A percentile compares a stretch with the other conserved stretches of the same genome.
Conservation (phyloP, 2,113 vertebrate genomes). For the Podocnemis expansa region DNA sequence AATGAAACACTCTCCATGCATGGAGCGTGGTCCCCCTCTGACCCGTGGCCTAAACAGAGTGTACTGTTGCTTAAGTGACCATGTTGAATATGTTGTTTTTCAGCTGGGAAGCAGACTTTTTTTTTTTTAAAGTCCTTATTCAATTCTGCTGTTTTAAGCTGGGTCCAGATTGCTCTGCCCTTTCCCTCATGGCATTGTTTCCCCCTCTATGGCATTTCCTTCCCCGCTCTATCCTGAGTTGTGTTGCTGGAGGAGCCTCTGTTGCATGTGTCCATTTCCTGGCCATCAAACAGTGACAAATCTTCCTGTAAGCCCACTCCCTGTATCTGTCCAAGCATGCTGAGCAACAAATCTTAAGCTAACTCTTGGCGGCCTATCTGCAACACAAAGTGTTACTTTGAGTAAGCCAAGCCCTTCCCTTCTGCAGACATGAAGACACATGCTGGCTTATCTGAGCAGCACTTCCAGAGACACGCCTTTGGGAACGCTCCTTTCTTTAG, state of each 20-base stretch:
- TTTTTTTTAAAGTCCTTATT: background rate
- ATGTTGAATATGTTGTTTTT: background rate
- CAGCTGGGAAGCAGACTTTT: background rate
- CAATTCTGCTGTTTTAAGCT: rapidly evolving
- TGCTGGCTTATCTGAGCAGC: constrained; percentile 60
- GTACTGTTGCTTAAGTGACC: rapidly evolving
- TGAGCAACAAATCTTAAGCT: constrained; percentile 41
- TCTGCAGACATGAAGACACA: constrained; percentile 68
- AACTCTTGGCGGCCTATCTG: constrained; percentile 55
- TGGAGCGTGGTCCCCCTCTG: background rate
- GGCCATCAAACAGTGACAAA: background rate
- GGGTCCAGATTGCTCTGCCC: background rate
- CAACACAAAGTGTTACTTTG: constrained; percentile 32
- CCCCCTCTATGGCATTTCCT: background rate
- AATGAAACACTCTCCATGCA: background rate
- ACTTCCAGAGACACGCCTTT: constrained; percentile 63
- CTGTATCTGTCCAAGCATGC: constrained; percentile 62
- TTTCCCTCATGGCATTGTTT: rapidly evolving
- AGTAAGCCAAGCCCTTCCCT: constrained; percentile 74
- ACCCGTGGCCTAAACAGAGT: rapidly evolving
- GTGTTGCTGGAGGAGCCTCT: rapidly evolving
- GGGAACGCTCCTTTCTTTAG: constrained; percentile 52
- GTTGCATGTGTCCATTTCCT: background rate
- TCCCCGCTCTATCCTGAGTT: background rate
- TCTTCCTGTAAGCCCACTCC: background rate